A percentile compares a stretch with the other conserved stretches of the same genome.
These are phyloP conservation scores for Planococcus citri DNA, from an alignment of 1,140 invertebrate species.

Conservation along the genomic window DNA sequence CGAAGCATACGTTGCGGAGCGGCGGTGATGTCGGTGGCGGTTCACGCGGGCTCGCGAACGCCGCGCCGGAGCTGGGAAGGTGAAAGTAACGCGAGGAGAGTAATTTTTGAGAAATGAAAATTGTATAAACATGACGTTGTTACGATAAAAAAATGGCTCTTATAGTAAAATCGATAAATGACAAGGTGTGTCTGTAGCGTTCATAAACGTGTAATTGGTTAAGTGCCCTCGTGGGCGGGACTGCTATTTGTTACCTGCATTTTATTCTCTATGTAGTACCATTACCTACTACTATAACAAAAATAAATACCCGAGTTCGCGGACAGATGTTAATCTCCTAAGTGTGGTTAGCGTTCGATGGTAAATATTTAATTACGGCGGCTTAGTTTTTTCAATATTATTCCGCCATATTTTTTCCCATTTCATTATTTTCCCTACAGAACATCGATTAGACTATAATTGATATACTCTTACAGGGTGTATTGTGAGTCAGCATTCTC, in stretches of 20 bases:
- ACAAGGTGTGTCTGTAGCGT: slow-evolving; percentile 5
- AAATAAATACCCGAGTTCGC: background rate
- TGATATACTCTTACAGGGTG: no score
- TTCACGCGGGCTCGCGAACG: no score
- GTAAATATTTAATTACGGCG: slow-evolving; percentile 1
- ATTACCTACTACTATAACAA: no score
- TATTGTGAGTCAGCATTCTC: no score
- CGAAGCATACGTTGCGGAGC: no score
- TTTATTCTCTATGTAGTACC: background rate
- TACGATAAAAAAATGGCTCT: slow-evolving; percentile 7
- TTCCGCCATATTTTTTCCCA: background rate
- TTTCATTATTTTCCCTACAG: no score
- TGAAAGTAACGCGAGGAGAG: no score
- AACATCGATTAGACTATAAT: no score
- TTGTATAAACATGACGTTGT: slow-evolving; percentile 3
- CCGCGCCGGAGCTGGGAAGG: no score
- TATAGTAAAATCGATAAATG: background rate
- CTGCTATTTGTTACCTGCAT: slow-evolving; percentile 2
- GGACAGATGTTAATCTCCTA: background rate
- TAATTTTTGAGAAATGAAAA: slow-evolving; percentile 5
- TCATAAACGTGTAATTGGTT: slow-evolving; percentile 7
- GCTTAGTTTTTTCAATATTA: background rate
- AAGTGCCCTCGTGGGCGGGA: slow-evolving; percentile 4
- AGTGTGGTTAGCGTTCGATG: background rate
- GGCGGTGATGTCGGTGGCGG: no score